A percentile compares a stretch with the other conserved stretches of the same genome.
phyloP scores from a whole-genome alignment of 23 tunicate genomes.

The Halocynthia aurantium region DNA sequence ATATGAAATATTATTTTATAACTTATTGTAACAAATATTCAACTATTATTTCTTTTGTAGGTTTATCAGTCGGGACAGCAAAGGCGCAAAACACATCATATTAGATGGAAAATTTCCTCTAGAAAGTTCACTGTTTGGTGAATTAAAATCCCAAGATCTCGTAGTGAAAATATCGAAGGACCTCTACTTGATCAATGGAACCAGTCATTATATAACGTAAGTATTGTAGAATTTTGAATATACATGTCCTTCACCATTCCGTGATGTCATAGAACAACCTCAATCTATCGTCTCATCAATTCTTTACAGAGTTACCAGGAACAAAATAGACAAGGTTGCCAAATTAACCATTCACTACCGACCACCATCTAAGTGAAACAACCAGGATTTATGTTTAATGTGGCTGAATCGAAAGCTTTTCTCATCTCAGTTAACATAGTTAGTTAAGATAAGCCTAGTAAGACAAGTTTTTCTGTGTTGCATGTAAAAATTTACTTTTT shows the following conservation, averaged over 20 bases:
- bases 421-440: no score
- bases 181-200: background rate
- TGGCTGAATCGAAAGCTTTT: no score
- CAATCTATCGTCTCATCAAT: background rate
- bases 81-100: constrained; percentile 1
- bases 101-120: constrained; percentile 19
- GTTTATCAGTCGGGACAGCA: background rate
- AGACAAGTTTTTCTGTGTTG: no score
- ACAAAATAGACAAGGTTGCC: background rate
- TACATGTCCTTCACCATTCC: no score
- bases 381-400: no score
- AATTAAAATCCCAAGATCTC: background rate
- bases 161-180: constrained; percentile 8
- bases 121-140: constrained; percentile 20
- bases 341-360: constrained; percentile 4
- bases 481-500: no score
- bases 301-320: constrained; percentile 3
- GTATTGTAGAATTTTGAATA: background rate
- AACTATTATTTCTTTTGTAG: background rate
- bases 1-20: no score
- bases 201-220: constrained; percentile 25
- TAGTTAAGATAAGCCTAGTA: no score
- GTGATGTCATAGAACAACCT: no score
- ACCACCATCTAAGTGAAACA: background rate
- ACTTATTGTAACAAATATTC: no score